Evolutionary conservation across 1,140 invertebrate genomes (phyloP).

Genomic region (Chymomyza costata): DNA sequence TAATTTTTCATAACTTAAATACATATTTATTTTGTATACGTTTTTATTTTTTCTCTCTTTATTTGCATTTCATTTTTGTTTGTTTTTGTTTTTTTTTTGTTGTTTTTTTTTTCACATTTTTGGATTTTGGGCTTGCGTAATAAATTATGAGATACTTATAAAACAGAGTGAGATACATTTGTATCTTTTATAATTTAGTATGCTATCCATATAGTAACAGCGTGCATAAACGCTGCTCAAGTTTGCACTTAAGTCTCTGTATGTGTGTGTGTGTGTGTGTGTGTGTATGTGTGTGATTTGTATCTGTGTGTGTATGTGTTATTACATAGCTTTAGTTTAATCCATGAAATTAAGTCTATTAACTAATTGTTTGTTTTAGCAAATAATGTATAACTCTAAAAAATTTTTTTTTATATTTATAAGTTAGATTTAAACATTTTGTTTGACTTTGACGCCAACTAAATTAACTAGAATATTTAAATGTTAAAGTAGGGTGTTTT

Average conservation of each 20-base stretch:
- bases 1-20: slow-evolving; percentile 74
- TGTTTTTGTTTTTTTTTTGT: slow-evolving; percentile 39
- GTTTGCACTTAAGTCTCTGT: neutral
- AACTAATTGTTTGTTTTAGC: no score
- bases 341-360: no score
- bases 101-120: slow-evolving; percentile 27
- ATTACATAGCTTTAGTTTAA: no score
- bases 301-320: no score
- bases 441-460: slow-evolving; percentile 37
- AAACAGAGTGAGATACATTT: slow-evolving; percentile 55
- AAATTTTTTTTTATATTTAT: no score
- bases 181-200: slow-evolving; percentile 41
- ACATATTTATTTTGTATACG: slow-evolving; percentile 45
- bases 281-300: slow-evolving; percentile 21
- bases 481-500: slow-evolving; percentile 18
- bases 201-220: no score
- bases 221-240: no score
- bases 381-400: no score
- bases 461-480: slow-evolving; percentile 68
- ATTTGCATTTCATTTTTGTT: slow-evolving; percentile 30
- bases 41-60: slow-evolving; percentile 38
- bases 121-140: slow-evolving; percentile 39
- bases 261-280: slow-evolving; percentile 15
- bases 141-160: slow-evolving; percentile 68
- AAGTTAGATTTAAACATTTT: slow-evolving; percentile 8